Conservation (phyloP, 2,797 vertebrate genomes). For the Acanthiza pusilla region DNA sequence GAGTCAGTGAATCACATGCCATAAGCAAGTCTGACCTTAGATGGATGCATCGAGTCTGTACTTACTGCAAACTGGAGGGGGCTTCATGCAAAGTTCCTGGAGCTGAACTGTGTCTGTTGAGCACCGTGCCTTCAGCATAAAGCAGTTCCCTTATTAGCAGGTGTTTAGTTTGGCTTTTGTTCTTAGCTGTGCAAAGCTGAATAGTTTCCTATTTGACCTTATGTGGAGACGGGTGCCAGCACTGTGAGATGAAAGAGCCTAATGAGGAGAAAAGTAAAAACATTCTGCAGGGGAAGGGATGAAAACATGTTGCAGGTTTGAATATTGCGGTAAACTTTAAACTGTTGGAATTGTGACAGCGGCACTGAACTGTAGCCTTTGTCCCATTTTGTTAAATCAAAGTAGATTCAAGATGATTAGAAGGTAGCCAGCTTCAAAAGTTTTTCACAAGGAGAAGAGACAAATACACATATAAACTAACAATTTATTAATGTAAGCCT, state of each 20-base stretch:
- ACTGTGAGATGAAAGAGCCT: not conserved
- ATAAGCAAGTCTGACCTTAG: not conserved
- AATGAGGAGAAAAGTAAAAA: not conserved
- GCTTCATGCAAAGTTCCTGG: not conserved
- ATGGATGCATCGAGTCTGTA: not conserved
- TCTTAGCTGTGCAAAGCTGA: not conserved
- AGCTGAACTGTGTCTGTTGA: not conserved
- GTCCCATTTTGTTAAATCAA: not conserved
- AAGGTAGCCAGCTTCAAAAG: not conserved
- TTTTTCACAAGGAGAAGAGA: not conserved
- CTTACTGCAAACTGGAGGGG: not conserved
- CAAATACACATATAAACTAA: not conserved
- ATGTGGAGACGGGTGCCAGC: not conserved
- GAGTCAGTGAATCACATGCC: not conserved
- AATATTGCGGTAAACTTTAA: not conserved
- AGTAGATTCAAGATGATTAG: not conserved
- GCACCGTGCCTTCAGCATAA: not conserved
- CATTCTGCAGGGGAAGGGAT: not conserved
- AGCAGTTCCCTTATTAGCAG: not conserved
- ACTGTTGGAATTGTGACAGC: not conserved
- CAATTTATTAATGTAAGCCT: not conserved
- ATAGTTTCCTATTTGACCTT: not conserved
- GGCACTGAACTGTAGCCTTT: not conserved
- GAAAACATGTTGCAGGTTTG: not conserved
- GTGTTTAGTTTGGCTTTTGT: constrained; percentile 8